Evolutionary conservation across 2,888 invertebrate species (phyloP), one percentile per base, ranked within the genome.

Genomic region (Asteroscopus sphinx): DNA sequence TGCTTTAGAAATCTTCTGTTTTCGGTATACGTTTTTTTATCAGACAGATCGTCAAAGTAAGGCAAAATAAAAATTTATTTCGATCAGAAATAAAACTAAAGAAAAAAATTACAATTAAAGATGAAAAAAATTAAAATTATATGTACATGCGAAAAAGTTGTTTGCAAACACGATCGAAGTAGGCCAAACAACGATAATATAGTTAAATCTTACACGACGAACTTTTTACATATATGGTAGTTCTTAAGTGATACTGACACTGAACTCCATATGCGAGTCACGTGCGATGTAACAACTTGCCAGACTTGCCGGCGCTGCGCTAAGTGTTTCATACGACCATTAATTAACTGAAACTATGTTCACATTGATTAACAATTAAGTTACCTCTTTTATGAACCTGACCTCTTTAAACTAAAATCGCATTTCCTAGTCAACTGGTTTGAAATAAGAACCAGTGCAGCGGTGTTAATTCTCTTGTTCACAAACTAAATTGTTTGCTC

Each of bases 271-370:
- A 60, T 44, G 42, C 61, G 5, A 12, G 25, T 12, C 67, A 63
- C 53, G 58, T 36, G 13, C 45, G 15, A 36, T 26, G 16, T 44
- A 30, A 35, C 35, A 61, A 61, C 51, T 63, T 51, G 25, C 13
- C 40, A 33, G 68, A 61, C 51, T 60, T 28, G 16, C 9, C 17
- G 0, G 17, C 9, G n/a, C 7, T 12, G 25, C 1, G 11, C 39
- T 17, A 21, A 68, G 44, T 61, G 40, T 61, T 41, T 60, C 16
- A 61, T 51, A 52, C 25, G 28, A 12, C 40, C 36, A 17, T 49
- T 48, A 48, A 25, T 28, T 8, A 4, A n/a, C n/a, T n/a, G n/a
- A 28, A 45, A 68, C 68, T 60, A 17, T n/a, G 21, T 21, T 44
- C 33, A 46, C 28, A 42, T 55, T 28, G 21, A 41, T n/a, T 0